phyloP scores from a whole-genome alignment of 2,888 invertebrate species.

The Dryadula phaetusa region DNA sequence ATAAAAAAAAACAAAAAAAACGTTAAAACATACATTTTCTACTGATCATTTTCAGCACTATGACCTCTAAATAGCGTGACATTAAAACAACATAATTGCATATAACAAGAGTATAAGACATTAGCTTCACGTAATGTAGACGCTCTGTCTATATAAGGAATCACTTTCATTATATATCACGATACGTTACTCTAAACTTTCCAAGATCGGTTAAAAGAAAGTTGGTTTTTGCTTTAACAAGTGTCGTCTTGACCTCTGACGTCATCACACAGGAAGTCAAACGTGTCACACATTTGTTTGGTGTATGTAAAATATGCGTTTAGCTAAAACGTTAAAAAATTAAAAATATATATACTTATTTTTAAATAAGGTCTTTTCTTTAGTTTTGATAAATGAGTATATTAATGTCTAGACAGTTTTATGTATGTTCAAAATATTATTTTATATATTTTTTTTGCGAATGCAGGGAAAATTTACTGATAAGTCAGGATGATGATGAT shows the following conservation, averaged over 20 bases:
- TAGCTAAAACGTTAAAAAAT: not conserved
- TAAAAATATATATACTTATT: too few species aligned
- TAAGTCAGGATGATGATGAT: too few species aligned
- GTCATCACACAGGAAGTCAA: conserved; percentile 2
- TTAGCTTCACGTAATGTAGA: conserved; percentile 36
- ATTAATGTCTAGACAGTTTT: too few species aligned
- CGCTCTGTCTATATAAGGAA: conserved; percentile 57
- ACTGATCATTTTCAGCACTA: conserved; percentile 2
- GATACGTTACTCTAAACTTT: conserved; percentile 58
- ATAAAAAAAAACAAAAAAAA: too few species aligned
- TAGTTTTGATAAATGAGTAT: too few species aligned
- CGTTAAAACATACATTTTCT: not conserved
- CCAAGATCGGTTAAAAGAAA: conserved; percentile 67
- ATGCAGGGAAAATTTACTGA: too few species aligned
- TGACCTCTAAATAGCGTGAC: conserved; percentile 42
- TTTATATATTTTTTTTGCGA: too few species aligned
- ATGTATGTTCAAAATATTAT: too few species aligned
- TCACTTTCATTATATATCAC: conserved; percentile 64
- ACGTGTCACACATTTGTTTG: not conserved
- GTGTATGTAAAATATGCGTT: not conserved
- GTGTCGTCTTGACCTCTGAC: conserved; percentile 1
- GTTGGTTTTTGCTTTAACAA: conserved; percentile 45
- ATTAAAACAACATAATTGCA: conserved; percentile 37
- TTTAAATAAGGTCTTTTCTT: too few species aligned
- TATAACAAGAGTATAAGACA: conserved; percentile 20